Percentiles rank a stretch among this genome's conserved stretches.
Evolutionary conservation across 2,888 invertebrate species (phyloP).

Genomic region (Eupelmus urozonus): DNA sequence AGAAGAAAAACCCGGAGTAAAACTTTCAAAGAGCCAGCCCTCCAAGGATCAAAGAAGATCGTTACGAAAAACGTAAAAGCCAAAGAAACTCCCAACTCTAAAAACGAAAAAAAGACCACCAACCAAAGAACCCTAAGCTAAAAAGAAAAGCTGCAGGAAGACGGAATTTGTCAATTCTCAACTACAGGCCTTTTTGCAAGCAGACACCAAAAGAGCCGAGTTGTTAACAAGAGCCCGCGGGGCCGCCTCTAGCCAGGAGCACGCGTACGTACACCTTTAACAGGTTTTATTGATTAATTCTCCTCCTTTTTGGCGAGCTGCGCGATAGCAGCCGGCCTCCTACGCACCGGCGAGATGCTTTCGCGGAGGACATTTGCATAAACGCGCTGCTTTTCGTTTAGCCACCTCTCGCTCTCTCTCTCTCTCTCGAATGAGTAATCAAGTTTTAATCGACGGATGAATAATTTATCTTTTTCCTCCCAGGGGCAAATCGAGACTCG

Average conservation of each 20-base stretch:
- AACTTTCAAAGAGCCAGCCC: no score
- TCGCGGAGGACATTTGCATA: no score
- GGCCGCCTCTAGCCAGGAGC: neutral
- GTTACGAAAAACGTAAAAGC: no score
- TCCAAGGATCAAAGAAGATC: no score
- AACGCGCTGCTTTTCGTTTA: no score
- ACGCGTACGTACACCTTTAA: conserved; percentile 18
- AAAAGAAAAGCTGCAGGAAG: neutral
- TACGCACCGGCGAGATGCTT: no score
- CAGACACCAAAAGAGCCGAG: neutral
- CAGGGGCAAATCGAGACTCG: conserved; percentile 25
- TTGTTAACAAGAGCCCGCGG: conserved; percentile 22
- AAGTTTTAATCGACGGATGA: conserved; percentile 40
- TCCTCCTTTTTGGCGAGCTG: neutral
- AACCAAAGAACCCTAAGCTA: no score
- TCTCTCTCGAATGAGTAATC: conserved; percentile 27
- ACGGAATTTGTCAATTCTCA: conserved; percentile 11
- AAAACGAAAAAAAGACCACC: no score
- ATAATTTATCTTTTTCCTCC: conserved; percentile 24
- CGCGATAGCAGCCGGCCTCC: no score
- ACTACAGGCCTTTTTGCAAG: neutral
- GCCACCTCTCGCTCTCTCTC: no score
- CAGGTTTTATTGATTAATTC: conserved; percentile 11
- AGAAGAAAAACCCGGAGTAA: no score
- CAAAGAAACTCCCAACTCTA: no score